phyloP scores from a whole-genome alignment of 2,113 vertebrate genomes.

The Pagrus major region DNA sequence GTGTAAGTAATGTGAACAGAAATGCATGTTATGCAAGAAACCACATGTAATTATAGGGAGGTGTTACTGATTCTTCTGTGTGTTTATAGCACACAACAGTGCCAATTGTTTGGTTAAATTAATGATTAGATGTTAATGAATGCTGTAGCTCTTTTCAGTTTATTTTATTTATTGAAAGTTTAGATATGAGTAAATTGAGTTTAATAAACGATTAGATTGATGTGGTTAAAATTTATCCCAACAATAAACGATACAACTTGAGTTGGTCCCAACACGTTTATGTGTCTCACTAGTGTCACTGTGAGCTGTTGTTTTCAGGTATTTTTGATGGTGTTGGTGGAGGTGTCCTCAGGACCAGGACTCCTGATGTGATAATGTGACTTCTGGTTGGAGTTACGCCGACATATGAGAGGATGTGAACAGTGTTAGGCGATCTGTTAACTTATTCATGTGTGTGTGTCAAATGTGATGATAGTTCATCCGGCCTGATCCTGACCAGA shows the following conservation, averaged over 20 bases:
- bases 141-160: background rate
- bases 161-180: background rate
- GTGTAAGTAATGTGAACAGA: constrained; percentile 18
- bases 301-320: constrained; percentile 46
- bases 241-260: background rate
- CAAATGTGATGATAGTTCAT: constrained; percentile 19
- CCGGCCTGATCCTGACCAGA: background rate
- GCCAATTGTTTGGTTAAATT: background rate
- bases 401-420: constrained; percentile 47
- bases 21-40: constrained; percentile 6
- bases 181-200: background rate
- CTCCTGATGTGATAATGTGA: constrained; percentile 44
- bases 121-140: background rate
- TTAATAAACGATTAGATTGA: background rate
- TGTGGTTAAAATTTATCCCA: background rate
- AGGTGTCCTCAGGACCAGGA: constrained; percentile 20
- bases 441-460: constrained; percentile 44
- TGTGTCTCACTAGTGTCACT: constrained; percentile 1
- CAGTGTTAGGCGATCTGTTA: constrained; percentile 16
- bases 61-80: background rate
- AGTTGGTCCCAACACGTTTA: constrained; percentile 8
- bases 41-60: background rate
- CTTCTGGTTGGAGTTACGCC: constrained; percentile 21
- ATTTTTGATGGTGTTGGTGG: constrained; percentile 42
- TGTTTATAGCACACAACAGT: background rate